Conservation (phyloP, 2,888 invertebrate genomes). For the Prosapia bicincta region DNA sequence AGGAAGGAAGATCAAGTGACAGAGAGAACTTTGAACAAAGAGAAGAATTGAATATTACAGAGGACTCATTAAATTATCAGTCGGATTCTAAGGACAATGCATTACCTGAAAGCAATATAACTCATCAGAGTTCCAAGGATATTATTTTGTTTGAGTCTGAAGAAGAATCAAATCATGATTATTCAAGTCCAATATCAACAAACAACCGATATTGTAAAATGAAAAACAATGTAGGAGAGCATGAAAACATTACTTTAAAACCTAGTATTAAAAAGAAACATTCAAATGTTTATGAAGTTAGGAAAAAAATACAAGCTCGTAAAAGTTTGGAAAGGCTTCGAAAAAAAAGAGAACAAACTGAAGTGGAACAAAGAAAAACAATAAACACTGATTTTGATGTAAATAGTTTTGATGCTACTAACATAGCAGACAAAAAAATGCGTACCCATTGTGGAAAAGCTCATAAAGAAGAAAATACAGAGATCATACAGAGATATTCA, state of each 20-base stretch:
- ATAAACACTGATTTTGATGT: background rate
- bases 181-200: background rate
- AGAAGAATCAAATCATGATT: background rate
- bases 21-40: slow-evolving; percentile 68
- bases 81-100: background rate
- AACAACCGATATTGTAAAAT: background rate
- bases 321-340: slow-evolving; percentile 61
- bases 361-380: background rate
- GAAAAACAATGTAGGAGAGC: background rate
- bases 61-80: background rate
- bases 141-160: background rate
- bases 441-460: background rate
- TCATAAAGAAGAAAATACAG: background rate
- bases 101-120: background rate
- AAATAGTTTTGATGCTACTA: background rate
- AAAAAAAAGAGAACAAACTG: slow-evolving; percentile 48
- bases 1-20: slow-evolving; percentile 67
- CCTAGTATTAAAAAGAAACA: background rate
- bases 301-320: slow-evolving; percentile 61
- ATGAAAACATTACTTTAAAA: background rate
- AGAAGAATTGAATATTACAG: slow-evolving; percentile 38
- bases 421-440: slow-evolving; percentile 38
- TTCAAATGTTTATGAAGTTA: slow-evolving; percentile 62
- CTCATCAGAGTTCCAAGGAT: background rate
- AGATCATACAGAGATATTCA: too few species aligned